Evolutionary conservation across 2,888 invertebrate species (phyloP).

Genomic region (Andrena minutula): DNA sequence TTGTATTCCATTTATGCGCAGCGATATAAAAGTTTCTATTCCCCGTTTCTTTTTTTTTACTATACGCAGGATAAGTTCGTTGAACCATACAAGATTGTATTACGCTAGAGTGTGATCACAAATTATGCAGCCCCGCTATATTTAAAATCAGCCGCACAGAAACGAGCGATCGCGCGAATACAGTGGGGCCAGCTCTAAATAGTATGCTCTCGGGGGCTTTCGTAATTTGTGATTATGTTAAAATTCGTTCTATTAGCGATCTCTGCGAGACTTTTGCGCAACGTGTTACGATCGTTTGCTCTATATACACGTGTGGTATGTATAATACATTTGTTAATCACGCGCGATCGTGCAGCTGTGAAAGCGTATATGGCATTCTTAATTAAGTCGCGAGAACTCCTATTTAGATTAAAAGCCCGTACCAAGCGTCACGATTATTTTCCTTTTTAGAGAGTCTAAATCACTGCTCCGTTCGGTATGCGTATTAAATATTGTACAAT

Average conservation of each 20-base stretch:
- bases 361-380: slow-evolving; percentile 46
- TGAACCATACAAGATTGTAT: slow-evolving; percentile 14
- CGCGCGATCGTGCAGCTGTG: slow-evolving; percentile 31
- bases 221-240: slow-evolving; percentile 42
- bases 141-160: slow-evolving; percentile 4
- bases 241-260: slow-evolving; percentile 51
- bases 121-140: slow-evolving; percentile 12
- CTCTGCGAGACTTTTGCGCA: slow-evolving; percentile 19
- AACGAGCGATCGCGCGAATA: slow-evolving; percentile 22
- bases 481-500: slow-evolving; percentile 22
- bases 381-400: slow-evolving; percentile 26
- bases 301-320: slow-evolving; percentile 50
- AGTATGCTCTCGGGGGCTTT: slow-evolving; percentile 26
- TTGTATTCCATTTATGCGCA: slow-evolving; percentile 28
- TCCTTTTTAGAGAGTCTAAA: slow-evolving; percentile 7
- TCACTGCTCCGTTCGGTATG: slow-evolving; percentile 3
- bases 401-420: slow-evolving; percentile 38
- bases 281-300: slow-evolving; percentile 22
- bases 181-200: slow-evolving; percentile 37
- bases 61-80: slow-evolving; percentile 22
- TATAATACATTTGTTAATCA: slow-evolving; percentile 48
- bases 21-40: slow-evolving; percentile 25
- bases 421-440: slow-evolving; percentile 12
- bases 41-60: neutral
- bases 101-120: slow-evolving; percentile 12